Conservation (phyloP, 2,113 vertebrate genomes). For the Prochilodus magdalenae region DNA sequence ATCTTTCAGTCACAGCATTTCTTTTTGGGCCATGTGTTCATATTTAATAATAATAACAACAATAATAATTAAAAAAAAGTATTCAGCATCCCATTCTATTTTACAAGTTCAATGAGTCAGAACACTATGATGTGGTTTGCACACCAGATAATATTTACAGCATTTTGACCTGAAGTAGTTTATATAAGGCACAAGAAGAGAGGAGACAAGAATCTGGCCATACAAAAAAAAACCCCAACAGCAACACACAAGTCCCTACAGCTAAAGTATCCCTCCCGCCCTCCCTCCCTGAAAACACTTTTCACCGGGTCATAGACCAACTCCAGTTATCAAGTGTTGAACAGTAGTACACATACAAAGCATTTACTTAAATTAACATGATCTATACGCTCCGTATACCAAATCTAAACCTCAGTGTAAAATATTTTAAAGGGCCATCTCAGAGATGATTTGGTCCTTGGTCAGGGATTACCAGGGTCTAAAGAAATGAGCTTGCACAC, state of each 20-base stretch:
- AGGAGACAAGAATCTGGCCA: slow-evolving; percentile 62
- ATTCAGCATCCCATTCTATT: slow-evolving; percentile 65
- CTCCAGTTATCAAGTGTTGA: slow-evolving; percentile 75
- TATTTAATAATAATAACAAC: slow-evolving; percentile 53
- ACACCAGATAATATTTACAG: slow-evolving; percentile 79
- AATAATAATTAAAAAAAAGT: slow-evolving; percentile 62
- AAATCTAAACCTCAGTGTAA: slow-evolving; percentile 70
- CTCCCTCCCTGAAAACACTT: slow-evolving; percentile 77
- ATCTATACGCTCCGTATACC: slow-evolving; percentile 69
- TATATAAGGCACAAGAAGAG: slow-evolving; percentile 95
- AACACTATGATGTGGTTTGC: slow-evolving; percentile 70
- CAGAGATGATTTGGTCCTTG: slow-evolving; percentile 77
- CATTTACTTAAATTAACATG: slow-evolving; percentile 61
- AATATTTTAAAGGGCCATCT: slow-evolving; percentile 66
- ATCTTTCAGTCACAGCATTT: slow-evolving; percentile 84
- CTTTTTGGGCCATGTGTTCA: slow-evolving; percentile 74
- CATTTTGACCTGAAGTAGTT: slow-evolving; percentile 86
- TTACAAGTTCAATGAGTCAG: slow-evolving; percentile 64
- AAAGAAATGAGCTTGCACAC: slow-evolving; percentile 54
- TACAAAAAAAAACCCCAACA: slow-evolving; percentile 41
- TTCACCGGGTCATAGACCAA: slow-evolving; percentile 68
- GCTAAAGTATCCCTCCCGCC: slow-evolving; percentile 71
- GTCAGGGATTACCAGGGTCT: slow-evolving; percentile 60
- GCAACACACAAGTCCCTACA: slow-evolving; percentile 51
- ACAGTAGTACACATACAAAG: slow-evolving; percentile 82